Conservation (phyloP, 2,113 vertebrate genomes). For the Alces alces region DNA sequence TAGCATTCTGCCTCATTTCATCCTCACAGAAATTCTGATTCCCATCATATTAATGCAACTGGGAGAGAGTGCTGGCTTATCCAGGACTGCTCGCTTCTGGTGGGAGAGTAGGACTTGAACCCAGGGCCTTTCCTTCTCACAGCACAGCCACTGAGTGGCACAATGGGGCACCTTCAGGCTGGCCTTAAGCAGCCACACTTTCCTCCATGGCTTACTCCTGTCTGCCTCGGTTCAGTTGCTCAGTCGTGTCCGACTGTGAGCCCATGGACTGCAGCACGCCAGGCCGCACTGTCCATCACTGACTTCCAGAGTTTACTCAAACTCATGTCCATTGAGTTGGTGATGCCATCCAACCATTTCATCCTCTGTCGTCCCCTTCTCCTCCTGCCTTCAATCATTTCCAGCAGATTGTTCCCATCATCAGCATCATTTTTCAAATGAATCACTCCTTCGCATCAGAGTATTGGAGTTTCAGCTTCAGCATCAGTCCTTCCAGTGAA, state of each 20-base stretch:
- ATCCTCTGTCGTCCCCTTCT: not conserved
- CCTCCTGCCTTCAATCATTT: not conserved
- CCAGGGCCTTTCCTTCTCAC: not conserved
- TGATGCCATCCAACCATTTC: not conserved
- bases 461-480: not conserved
- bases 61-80: not conserved
- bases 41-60: not conserved
- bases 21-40: not conserved
- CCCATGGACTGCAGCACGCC: accelerated
- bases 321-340: not conserved
- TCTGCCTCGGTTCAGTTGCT: not conserved
- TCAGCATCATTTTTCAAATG: not conserved
- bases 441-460: not conserved
- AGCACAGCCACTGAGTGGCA: not conserved
- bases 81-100: not conserved
- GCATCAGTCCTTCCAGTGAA: not conserved
- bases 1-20: not conserved
- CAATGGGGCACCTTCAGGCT: not conserved
- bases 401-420: not conserved
- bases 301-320: not conserved
- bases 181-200: not conserved
- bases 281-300: not conserved
- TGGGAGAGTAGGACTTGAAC: not conserved
- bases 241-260: accelerated
- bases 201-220: not conserved